Conservation (phyloP, 2,888 invertebrate species). For the Galeruca laticollis region DNA sequence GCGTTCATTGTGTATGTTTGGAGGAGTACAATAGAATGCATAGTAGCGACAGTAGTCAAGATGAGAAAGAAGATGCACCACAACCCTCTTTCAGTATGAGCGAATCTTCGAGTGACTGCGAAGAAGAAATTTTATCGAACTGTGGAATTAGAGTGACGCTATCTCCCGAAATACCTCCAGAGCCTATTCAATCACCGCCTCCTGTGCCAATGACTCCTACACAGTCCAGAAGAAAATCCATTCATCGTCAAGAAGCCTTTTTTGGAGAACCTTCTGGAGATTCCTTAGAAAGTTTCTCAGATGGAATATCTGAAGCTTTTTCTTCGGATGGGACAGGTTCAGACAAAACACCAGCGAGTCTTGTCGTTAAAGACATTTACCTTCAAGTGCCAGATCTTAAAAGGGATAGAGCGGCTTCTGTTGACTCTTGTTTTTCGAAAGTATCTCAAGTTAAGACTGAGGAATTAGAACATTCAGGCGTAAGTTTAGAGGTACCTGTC, state of each 20-base stretch:
- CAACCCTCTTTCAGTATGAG: constrained; percentile 67
- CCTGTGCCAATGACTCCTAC: constrained; percentile 57
- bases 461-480: constrained; percentile 75
- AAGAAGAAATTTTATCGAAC: constrained; percentile 66
- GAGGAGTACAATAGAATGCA: constrained; percentile 75
- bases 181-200: constrained; percentile 64
- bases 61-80: constrained; percentile 44
- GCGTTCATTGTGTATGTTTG: constrained; percentile 82
- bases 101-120: constrained; percentile 69
- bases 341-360: constrained; percentile 49
- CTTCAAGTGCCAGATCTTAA: constrained; percentile 84
- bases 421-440: constrained; percentile 88
- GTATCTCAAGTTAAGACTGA: constrained; percentile 79
- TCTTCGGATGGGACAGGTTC: constrained; percentile 64
- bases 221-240: constrained; percentile 75
- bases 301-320: constrained; percentile 60
- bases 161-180: constrained; percentile 70
- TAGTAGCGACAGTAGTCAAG: constrained; percentile 27
- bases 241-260: constrained; percentile 86
- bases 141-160: constrained; percentile 75
- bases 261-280: constrained; percentile 76
- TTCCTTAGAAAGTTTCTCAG: constrained; percentile 78
- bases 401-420: constrained; percentile 87
- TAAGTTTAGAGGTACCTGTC: constrained; percentile 78
- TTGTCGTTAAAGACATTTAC: constrained; percentile 64